These are phyloP conservation scores for Coreoperca whiteheadi DNA, from an alignment of 2,113 vertebrate species.

Conservation along the genomic window DNA sequence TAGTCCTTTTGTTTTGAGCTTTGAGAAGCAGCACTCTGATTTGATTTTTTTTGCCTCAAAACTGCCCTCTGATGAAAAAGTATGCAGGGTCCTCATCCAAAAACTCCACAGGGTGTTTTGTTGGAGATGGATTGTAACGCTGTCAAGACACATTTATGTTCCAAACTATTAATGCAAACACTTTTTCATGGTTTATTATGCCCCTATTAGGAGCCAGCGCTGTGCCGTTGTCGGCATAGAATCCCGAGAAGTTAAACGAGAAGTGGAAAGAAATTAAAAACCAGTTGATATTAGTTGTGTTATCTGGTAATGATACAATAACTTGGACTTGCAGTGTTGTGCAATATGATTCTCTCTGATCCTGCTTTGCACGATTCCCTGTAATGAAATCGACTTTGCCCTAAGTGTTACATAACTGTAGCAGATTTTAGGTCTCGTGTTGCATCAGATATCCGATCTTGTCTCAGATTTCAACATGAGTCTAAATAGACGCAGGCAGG, in stretches of 20 bases:
- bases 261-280: not conserved
- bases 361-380: not conserved
- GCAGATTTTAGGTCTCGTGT: too few relatives aligned
- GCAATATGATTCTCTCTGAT: not conserved
- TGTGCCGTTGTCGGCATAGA: not conserved
- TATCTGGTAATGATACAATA: not conserved
- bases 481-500: not conserved
- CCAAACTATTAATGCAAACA: not conserved
- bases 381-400: not conserved
- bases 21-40: not conserved
- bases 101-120: not conserved
- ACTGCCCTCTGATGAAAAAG: not conserved
- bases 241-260: not conserved
- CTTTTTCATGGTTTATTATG: not conserved
- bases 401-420: not conserved
- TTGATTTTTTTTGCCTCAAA: not conserved
- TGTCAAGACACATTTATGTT: not conserved
- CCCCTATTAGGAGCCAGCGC: not conserved
- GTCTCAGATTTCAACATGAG: not conserved
- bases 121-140: not conserved
- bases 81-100: not conserved
- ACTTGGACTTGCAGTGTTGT: not conserved
- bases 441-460: not conserved
- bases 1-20: not conserved
- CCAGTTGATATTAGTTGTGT: not conserved